phyloP scores from a whole-genome alignment of 2,113 vertebrate genomes.

The Vulpes ferrilata region DNA sequence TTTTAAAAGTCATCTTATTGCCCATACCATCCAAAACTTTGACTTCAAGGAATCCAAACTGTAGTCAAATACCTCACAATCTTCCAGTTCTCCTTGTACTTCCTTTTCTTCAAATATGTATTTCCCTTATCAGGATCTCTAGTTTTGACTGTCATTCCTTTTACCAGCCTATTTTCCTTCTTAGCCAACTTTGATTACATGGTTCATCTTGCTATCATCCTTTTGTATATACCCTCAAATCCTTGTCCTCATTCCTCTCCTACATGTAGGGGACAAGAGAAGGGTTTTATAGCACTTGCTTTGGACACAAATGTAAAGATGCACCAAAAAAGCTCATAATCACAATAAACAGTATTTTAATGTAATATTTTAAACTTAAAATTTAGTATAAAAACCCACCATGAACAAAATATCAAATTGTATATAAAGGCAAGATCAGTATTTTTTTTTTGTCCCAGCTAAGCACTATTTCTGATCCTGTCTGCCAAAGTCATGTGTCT shows the following conservation, averaged over 20 bases:
- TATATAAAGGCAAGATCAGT: not conserved
- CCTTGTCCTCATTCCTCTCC: not conserved
- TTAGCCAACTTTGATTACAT: not conserved
- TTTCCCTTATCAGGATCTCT: not conserved
- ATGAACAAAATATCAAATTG: not conserved
- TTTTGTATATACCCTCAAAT: not conserved
- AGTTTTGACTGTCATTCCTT: not conserved
- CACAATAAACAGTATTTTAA: not conserved
- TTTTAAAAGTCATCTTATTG: not conserved
- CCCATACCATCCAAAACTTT: not conserved
- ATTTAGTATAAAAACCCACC: not conserved
- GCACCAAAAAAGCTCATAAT: not conserved
- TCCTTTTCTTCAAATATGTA: not conserved
- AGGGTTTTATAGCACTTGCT: not conserved
- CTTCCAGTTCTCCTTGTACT: not conserved
- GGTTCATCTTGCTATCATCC: not conserved
- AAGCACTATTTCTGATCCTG: not conserved
- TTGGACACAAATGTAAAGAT: not conserved
- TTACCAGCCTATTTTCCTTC: not conserved
- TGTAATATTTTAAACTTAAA: not conserved
- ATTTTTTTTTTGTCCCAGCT: not conserved
- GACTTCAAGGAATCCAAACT: not conserved
- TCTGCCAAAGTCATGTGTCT: not conserved
- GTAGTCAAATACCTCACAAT: accelerated
- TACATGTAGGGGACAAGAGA: not conserved